These are phyloP conservation scores for Calameuta idolon DNA, from an alignment of 2,888 invertebrate genomes.

Conservation along the genomic window DNA sequence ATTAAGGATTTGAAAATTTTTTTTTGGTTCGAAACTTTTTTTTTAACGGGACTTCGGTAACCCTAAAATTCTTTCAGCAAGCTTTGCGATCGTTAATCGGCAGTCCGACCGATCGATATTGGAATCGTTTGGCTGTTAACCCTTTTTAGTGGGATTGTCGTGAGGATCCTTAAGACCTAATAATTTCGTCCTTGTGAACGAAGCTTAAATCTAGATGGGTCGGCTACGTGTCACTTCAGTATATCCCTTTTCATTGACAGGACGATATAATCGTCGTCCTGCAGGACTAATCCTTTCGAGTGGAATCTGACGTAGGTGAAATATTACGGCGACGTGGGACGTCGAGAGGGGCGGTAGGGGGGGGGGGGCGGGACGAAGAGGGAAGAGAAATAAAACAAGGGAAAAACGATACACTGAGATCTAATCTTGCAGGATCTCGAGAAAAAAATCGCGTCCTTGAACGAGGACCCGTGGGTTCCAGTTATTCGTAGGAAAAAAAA, in stretches of 20 bases:
- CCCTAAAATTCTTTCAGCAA: background rate
- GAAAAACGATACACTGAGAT: background rate
- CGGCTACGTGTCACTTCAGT: background rate
- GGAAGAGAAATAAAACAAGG: background rate
- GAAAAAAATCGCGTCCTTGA: background rate
- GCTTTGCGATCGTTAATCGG: background rate
- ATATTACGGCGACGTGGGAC: no score
- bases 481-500: background rate
- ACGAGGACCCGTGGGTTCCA: background rate
- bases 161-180: background rate
- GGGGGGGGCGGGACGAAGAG: no score
- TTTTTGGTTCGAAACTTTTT: background rate
- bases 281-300: background rate
- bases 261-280: background rate
- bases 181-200: background rate
- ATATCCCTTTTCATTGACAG: background rate
- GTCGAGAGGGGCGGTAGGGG: no score
- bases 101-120: background rate
- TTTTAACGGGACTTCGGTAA: background rate
- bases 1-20: no score
- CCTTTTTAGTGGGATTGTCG: background rate
- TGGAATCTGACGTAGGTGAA: background rate
- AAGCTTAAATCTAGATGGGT: background rate
- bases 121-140: background rate
- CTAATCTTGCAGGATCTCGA: background rate